Evolutionary conservation across 1,140 invertebrate genomes (phyloP).

Genomic region (Cydia strobilella): DNA sequence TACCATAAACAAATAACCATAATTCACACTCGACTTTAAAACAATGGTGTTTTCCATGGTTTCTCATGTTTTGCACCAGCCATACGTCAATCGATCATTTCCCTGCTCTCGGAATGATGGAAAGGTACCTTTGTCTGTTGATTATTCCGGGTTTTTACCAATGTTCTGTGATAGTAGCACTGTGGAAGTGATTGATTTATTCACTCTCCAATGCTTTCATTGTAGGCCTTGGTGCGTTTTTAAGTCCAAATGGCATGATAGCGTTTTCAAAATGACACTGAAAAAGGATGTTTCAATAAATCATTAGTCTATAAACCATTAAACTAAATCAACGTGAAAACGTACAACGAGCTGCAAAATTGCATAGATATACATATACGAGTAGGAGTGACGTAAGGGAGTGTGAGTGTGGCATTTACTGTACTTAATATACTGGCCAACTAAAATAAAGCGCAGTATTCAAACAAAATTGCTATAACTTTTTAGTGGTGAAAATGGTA

Average conservation of each 20-base stretch:
- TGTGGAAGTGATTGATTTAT: conserved; percentile 19
- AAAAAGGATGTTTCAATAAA: too few relatives aligned
- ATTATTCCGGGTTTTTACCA: conserved; percentile 26
- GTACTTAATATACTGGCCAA: too few relatives aligned
- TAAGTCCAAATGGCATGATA: neutral
- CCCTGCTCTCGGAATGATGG: conserved; percentile 27
- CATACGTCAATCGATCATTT: conserved; percentile 8
- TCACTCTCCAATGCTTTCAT: conserved; percentile 24
- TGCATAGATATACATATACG: too few relatives aligned
- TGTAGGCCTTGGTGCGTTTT: neutral
- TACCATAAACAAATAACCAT: conserved; percentile 13
- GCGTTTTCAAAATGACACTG: neutral
- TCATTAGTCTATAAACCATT: too few relatives aligned
- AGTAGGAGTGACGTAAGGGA: too few relatives aligned
- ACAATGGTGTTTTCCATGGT: neutral
- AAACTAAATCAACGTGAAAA: too few relatives aligned
- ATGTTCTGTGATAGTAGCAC: conserved; percentile 2
- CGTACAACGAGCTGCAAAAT: too few relatives aligned
- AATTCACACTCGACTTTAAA: conserved; percentile 2
- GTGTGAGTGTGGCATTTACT: too few relatives aligned
- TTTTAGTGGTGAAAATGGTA: too few relatives aligned
- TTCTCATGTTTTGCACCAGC: conserved; percentile 12
- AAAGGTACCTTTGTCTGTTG: conserved; percentile 28
- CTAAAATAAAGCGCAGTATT: too few relatives aligned
- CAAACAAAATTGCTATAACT: too few relatives aligned